These are phyloP conservation scores for Hydrophis major DNA, from an alignment of 2,797 vertebrate species.

Conservation along the genomic window DNA sequence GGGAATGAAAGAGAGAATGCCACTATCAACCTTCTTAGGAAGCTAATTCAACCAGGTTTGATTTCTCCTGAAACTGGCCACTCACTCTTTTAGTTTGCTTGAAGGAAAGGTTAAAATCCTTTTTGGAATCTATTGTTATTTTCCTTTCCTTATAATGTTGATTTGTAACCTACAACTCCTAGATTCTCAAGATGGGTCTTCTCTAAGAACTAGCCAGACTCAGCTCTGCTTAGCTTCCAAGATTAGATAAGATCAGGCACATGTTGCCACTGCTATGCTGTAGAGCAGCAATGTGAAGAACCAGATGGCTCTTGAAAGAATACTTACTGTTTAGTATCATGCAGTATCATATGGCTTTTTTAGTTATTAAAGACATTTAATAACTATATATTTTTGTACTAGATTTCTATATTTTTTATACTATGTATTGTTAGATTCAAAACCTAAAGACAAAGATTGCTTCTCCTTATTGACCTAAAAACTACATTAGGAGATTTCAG, in stretches of 20 bases:
- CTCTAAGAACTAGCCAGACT: not conserved
- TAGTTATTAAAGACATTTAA: conserved; percentile 15
- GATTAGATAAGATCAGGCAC: not conserved
- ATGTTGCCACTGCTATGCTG: not conserved
- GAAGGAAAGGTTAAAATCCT: not conserved
- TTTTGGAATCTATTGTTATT: not conserved
- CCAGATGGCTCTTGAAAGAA: conserved; percentile 3
- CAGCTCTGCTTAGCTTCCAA: not conserved
- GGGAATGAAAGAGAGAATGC: not conserved
- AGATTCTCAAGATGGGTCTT: not conserved
- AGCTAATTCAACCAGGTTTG: not conserved
- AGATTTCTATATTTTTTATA: not conserved
- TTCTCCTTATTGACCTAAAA: not conserved
- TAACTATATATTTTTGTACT: not conserved
- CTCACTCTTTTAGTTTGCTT: not conserved
- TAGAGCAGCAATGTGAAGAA: not conserved
- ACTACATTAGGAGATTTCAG: not conserved
- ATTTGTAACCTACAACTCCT: not conserved
- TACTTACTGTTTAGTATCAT: not conserved
- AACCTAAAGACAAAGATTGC: not conserved
- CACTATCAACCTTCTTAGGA: not conserved
- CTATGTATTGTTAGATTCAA: not conserved
- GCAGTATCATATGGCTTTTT: not conserved
- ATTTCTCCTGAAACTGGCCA: not conserved
- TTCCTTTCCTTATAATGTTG: not conserved